These are phyloP conservation scores for Drosophila rufa DNA, from an alignment of 1,140 invertebrate genomes.

Conservation along the genomic window DNA sequence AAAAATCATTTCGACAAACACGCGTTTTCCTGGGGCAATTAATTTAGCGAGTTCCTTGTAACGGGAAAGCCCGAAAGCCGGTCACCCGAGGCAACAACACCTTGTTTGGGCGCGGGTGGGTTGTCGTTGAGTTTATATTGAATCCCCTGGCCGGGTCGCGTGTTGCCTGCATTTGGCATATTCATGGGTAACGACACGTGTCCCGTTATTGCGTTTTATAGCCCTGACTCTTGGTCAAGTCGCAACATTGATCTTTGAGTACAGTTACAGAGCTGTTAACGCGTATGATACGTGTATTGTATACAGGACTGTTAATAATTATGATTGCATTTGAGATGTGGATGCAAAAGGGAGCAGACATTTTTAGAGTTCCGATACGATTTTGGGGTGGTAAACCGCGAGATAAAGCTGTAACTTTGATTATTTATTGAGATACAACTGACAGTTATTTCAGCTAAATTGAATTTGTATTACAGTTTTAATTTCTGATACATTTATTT, in stretches of 20 bases:
- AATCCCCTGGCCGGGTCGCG: constrained; percentile 13
- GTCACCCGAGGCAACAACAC: constrained; percentile 64
- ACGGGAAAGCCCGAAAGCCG: constrained; percentile 27
- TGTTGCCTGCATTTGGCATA: constrained; percentile 52
- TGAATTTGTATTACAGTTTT: too few relatives aligned
- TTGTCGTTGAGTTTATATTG: constrained; percentile 1
- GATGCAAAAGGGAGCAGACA: neutral
- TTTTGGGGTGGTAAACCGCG: neutral
- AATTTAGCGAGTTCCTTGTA: constrained; percentile 44
- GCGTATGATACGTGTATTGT: constrained; percentile 2
- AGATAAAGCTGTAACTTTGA: neutral
- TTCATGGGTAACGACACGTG: constrained; percentile 57
- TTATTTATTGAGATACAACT: neutral
- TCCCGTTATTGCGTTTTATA: constrained; percentile 50
- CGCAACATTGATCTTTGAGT: constrained; percentile 14
- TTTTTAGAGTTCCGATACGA: neutral
- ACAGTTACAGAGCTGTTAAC: constrained; percentile 35
- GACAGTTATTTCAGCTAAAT: neutral
- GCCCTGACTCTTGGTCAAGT: constrained; percentile 26
- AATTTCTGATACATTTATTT: neutral
- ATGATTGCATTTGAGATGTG: neutral
- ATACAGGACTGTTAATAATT: neutral
- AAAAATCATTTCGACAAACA: constrained; percentile 53
- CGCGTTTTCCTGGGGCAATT: constrained; percentile 50
- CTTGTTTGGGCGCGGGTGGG: constrained; percentile 45